Base-by-base conservation (phyloP, 2,888 invertebrate genomes). In the Gastrophysa polygoni region DNA sequence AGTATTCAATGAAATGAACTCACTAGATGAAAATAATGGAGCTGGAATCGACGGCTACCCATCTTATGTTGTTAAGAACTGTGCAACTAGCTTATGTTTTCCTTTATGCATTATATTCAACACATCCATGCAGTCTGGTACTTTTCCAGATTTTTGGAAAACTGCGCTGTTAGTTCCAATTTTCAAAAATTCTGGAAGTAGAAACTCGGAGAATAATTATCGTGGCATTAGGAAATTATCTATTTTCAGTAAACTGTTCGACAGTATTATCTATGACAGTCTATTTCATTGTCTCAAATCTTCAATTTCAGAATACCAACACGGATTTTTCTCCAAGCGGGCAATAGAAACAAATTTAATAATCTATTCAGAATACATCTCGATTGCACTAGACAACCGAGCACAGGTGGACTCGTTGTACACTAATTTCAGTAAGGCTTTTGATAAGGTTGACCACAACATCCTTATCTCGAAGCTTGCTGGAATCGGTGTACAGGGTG, bases 311-410 rank as follows among this genome's bases (percentile, higher is more conserved):
- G 47, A 47, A 47, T 18, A 20, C 47, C 47, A 47, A 20, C 47
- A 47, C n/a, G 20, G 47, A 8, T 47, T 47, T 20, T 47, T 17
- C 47, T 47, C 47, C 47, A 47, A 47, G 14, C 18, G 47, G 2
- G 47, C 47, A 20, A 47, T 47, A 18, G 47, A 47, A 47, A 47
- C 20, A 20, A 47, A 47, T 10, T 47, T 47, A 10, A 20, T 47
- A 20, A 47, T 47, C 3, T 47, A 47, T 47, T 18, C 47, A 18
- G 18, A 47, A 21, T 48, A 48, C 21, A 48, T 48, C 24, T 48
- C 48, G 16, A 48, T 14, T 85, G 85, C 46, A 84, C 84, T 6
- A 88, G 89, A 54, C 86, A 86, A 72, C 75, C 44, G 44, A 44
- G 18, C 44, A 10, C 44, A 44, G 44, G 44, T 44, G 4, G 44